Percentiles rank a stretch among this genome's conserved stretches.
These are phyloP conservation scores for Xestobium rufovillosum DNA, from an alignment of 2,888 invertebrate species.

Conservation along the genomic window DNA sequence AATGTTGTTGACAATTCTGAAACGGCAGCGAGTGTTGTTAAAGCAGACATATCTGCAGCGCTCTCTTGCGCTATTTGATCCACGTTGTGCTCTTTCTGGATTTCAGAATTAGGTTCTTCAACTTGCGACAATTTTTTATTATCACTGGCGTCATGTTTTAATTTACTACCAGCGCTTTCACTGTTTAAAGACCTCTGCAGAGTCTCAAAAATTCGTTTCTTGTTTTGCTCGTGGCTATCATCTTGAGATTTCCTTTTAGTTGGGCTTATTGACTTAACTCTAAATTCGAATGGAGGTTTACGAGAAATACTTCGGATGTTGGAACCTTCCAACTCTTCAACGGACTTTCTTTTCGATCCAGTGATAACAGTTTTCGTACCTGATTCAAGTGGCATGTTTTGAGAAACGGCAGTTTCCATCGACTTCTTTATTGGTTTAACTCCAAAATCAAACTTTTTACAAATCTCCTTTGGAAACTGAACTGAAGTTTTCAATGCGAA, in stretches of 20 bases:
- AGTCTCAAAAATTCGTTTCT: too few species aligned
- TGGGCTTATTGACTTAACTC: background rate
- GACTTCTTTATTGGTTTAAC: background rate
- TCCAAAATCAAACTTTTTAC: conserved; percentile 2
- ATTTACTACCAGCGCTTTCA: background rate
- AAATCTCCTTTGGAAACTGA: background rate
- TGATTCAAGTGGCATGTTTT: background rate
- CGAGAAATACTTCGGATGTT: too few species aligned
- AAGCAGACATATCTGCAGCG: background rate
- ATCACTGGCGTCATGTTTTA: background rate
- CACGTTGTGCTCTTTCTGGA: background rate
- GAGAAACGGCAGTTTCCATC: background rate
- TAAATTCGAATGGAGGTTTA: too few species aligned
- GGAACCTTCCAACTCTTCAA: background rate
- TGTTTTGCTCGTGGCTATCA: background rate
- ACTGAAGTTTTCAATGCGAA: conserved; percentile 2
- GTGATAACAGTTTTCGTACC: background rate
- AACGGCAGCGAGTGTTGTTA: conserved; percentile 18
- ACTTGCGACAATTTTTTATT: too few species aligned
- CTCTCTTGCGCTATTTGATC: background rate
- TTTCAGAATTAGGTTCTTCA: background rate
- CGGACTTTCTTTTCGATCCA: background rate
- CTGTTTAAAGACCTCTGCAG: background rate
- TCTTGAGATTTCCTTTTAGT: background rate
- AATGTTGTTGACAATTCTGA: conserved; percentile 14